A percentile compares a stretch with the other conserved stretches of the same genome.
These are phyloP conservation scores for Sinohyriopsis cumingii DNA, from an alignment of 2,888 invertebrate genomes.

Conservation along the genomic window DNA sequence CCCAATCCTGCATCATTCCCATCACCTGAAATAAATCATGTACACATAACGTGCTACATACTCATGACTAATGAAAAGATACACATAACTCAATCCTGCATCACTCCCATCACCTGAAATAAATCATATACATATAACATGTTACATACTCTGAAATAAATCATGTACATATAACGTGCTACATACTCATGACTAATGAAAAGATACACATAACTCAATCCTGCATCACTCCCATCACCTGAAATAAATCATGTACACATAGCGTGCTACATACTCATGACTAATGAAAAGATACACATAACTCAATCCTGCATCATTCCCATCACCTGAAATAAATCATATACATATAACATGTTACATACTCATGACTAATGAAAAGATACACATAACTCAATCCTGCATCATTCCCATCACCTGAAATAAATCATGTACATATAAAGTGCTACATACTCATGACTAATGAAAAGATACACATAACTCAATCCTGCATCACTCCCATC, in stretches of 20 bases:
- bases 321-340: slow-evolving; percentile 79
- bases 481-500: slow-evolving; percentile 97
- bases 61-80: no score
- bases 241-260: not conserved
- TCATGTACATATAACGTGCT: not conserved
- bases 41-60: no score
- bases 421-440: not conserved
- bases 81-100: no score
- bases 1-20: no score
- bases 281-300: not conserved
- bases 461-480: not conserved
- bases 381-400: slow-evolving; percentile 78
- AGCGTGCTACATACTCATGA: not conserved
- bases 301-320: slow-evolving; percentile 91
- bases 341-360: not conserved
- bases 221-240: slow-evolving; percentile 96
- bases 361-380: not conserved
- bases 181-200: not conserved
- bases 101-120: no score
- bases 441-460: not conserved
- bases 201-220: slow-evolving; percentile 68
- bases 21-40: no score
- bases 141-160: slow-evolving; percentile 74
- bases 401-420: slow-evolving; percentile 89
- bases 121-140: no score